A percentile compares a stretch with the other conserved stretches of the same genome.
phyloP scores from a whole-genome alignment of 1,140 invertebrate genomes.

The Lordiphosa mommai region DNA sequence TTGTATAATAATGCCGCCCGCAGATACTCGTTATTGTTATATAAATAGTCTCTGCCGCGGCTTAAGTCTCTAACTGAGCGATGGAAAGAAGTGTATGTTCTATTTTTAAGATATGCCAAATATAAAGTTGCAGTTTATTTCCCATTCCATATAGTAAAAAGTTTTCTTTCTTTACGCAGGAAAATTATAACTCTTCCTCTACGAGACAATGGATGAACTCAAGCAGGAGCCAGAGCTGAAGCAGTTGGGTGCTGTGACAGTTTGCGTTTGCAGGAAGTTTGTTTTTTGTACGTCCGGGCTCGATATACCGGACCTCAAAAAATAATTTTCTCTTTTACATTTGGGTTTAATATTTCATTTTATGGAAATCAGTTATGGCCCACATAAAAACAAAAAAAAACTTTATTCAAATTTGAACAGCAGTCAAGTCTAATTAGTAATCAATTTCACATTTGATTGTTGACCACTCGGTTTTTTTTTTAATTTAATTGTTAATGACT shows the following conservation, averaged over 20 bases:
- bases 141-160: slow-evolving; percentile 1
- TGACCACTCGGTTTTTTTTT: slow-evolving; percentile 1
- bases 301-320: background rate
- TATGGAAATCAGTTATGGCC: slow-evolving; percentile 21
- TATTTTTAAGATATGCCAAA: slow-evolving; percentile 70
- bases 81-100: slow-evolving; percentile 37
- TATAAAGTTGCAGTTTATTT: slow-evolving; percentile 58
- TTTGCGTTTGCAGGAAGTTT: slow-evolving; percentile 6
- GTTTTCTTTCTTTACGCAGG: slow-evolving; percentile 39
- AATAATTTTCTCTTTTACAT: slow-evolving; percentile 23
- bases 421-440: slow-evolving; percentile 11
- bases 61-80: slow-evolving; percentile 7
- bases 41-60: slow-evolving; percentile 51
- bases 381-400: background rate
- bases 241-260: background rate
- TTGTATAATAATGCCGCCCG: slow-evolving; percentile 14
- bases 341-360: slow-evolving; percentile 15
- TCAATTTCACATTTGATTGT: slow-evolving; percentile 25
- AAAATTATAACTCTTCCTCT: slow-evolving; percentile 67
- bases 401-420: background rate
- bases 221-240: slow-evolving; percentile 15
- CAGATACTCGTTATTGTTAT: slow-evolving; percentile 44
- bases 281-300: background rate
- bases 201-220: slow-evolving; percentile 43
- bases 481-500: slow-evolving; percentile 26